These are phyloP conservation scores for Halcyon malimbica DNA, from an alignment of 2,113 vertebrate genomes.

Conservation along the genomic window DNA sequence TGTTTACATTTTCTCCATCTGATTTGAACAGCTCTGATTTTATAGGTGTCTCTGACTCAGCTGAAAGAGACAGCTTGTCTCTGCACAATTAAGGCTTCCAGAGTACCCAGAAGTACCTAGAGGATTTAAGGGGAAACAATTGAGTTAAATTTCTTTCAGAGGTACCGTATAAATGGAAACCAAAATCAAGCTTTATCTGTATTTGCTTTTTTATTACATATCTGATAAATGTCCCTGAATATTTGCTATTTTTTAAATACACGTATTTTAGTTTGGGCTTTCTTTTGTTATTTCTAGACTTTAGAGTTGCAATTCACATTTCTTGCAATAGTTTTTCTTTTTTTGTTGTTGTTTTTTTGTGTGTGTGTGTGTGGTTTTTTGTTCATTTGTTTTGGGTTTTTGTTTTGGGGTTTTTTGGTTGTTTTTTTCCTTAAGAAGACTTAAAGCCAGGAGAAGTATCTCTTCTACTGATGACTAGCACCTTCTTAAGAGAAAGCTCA, in stretches of 20 bases:
- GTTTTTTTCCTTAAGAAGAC: background rate
- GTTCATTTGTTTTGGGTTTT: background rate
- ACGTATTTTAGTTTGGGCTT: background rate
- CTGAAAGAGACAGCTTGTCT: background rate
- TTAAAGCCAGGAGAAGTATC: background rate
- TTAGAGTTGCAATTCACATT: background rate
- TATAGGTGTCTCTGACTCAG: constrained; percentile 30
- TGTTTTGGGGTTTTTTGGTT: background rate
- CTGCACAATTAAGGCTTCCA: constrained; percentile 21
- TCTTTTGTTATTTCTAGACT: background rate
- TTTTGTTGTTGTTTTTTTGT: no score
- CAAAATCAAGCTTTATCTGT: background rate
- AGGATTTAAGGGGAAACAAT: background rate
- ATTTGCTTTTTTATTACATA: background rate
- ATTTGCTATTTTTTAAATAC: background rate
- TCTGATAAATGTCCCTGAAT: background rate
- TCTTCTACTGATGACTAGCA: background rate
- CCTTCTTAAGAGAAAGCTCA: background rate
- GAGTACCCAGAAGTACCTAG: background rate
- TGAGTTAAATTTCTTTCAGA: background rate
- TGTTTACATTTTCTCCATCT: constrained; percentile 56
- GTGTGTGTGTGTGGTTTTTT: no score
- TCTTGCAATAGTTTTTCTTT: background rate
- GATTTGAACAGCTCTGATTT: constrained; percentile 26
- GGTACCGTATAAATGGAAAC: background rate